Percentiles rank a stretch among this genome's conserved stretches.
Evolutionary conservation across 2,113 vertebrate genomes (phyloP).

Genomic region (Hystrix cristata): DNA sequence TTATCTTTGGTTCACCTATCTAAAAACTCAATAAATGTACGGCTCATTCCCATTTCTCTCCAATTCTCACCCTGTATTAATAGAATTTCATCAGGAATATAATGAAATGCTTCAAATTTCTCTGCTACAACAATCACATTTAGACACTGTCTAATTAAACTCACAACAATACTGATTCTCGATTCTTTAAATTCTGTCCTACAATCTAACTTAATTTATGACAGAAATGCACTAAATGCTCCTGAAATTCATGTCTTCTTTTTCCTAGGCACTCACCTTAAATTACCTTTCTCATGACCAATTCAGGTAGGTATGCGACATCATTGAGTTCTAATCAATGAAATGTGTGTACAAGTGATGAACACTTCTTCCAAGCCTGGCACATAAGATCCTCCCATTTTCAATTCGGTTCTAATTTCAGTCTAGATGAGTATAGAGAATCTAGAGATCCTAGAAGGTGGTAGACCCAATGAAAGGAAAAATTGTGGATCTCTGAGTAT

Average conservation of each 20-base stretch:
- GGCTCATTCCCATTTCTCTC: not conserved
- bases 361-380: not conserved
- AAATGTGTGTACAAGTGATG: not conserved
- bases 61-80: not conserved
- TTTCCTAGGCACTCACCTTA: not conserved
- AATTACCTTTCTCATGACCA: not conserved
- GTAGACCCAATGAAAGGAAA: not conserved
- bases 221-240: not conserved
- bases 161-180: constrained; percentile 53
- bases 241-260: constrained; percentile 13
- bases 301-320: not conserved
- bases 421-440: constrained; percentile 46
- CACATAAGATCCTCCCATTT: not conserved
- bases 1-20: not conserved
- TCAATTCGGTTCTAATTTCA: not conserved
- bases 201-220: not conserved
- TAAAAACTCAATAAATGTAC: not conserved
- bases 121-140: constrained; percentile 21
- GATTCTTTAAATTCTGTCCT: constrained; percentile 47
- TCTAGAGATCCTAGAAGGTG: not conserved
- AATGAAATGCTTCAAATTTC: constrained; percentile 40
- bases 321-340: not conserved
- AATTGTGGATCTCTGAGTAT: not conserved
- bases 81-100: constrained; percentile 49
- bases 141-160: constrained; percentile 72